phyloP scores from a whole-genome alignment of 2,113 vertebrate genomes.

The Nerophis lumbriciformis region DNA sequence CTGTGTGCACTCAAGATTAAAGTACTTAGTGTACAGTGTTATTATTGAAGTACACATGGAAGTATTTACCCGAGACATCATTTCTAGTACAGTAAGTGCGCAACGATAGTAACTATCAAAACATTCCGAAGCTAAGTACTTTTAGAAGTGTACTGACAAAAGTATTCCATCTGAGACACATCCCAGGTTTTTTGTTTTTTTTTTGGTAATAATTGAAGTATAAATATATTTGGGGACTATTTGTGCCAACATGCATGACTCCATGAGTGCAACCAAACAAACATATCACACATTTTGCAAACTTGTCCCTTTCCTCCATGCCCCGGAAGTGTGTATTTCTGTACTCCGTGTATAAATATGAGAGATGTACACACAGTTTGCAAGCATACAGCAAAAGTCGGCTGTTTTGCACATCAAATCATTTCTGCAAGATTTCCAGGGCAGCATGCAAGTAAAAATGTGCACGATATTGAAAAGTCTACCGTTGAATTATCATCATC shows the following conservation, averaged over 20 bases:
- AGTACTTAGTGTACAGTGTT: too few species aligned
- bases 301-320: slow-evolving; percentile 48
- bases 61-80: too few species aligned
- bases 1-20: too few species aligned
- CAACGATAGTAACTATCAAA: too few species aligned
- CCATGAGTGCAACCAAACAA: slow-evolving; percentile 44
- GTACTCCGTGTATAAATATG: slow-evolving; percentile 41
- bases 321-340: slow-evolving; percentile 49
- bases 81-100: too few species aligned
- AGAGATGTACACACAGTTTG: slow-evolving; percentile 55
- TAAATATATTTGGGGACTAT: slow-evolving; percentile 13
- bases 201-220: slow-evolving; percentile 2
- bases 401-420: slow-evolving; percentile 49
- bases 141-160: too few species aligned
- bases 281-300: slow-evolving; percentile 51
- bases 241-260: slow-evolving; percentile 42
- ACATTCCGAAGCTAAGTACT: too few species aligned
- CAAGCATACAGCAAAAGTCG: slow-evolving; percentile 54
- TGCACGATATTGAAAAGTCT: slow-evolving; percentile 62
- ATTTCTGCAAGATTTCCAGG: slow-evolving; percentile 48
- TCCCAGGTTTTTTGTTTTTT: too few species aligned
- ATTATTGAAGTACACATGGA: too few species aligned
- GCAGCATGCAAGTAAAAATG: slow-evolving; percentile 77
- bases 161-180: too few species aligned
- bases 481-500: slow-evolving; percentile 29